These are phyloP conservation scores for Callimorpha dominula DNA, from an alignment of 2,888 invertebrate genomes.

Conservation along the genomic window DNA sequence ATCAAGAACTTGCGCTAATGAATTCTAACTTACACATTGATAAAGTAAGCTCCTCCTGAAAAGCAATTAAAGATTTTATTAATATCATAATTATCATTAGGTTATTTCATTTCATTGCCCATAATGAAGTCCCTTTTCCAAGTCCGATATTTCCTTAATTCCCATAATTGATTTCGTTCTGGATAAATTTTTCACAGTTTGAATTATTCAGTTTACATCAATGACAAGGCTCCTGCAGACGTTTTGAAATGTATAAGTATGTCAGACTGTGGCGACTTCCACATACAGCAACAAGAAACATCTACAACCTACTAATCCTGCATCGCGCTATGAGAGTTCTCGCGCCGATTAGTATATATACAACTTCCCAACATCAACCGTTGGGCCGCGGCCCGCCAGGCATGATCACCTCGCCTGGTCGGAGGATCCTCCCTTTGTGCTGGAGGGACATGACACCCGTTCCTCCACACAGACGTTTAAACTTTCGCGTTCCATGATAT, in stretches of 20 bases:
- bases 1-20: slow-evolving; percentile 9
- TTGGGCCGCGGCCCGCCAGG: too few relatives aligned
- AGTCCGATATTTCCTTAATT: neutral
- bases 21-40: slow-evolving; percentile 5
- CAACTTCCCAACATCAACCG: too few relatives aligned
- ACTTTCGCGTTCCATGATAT: too few relatives aligned
- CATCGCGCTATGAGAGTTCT: too few relatives aligned
- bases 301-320: too few relatives aligned
- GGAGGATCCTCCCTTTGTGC: too few relatives aligned
- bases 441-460: too few relatives aligned
- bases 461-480: too few relatives aligned
- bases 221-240: neutral
- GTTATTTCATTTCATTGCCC: slow-evolving; percentile 1
- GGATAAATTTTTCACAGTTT: neutral
- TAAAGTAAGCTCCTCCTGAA: neutral
- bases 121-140: neutral
- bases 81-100: slow-evolving; percentile 10
- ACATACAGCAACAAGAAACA: too few relatives aligned
- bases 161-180: neutral
- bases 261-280: too few relatives aligned
- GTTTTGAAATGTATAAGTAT: neutral
- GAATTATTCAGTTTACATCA: neutral
- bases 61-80: slow-evolving; percentile 13
- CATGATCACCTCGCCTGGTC: too few relatives aligned
- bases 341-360: too few relatives aligned